Conservation (phyloP, 2,113 vertebrate species). For the Corythornis madagascariensis region DNA sequence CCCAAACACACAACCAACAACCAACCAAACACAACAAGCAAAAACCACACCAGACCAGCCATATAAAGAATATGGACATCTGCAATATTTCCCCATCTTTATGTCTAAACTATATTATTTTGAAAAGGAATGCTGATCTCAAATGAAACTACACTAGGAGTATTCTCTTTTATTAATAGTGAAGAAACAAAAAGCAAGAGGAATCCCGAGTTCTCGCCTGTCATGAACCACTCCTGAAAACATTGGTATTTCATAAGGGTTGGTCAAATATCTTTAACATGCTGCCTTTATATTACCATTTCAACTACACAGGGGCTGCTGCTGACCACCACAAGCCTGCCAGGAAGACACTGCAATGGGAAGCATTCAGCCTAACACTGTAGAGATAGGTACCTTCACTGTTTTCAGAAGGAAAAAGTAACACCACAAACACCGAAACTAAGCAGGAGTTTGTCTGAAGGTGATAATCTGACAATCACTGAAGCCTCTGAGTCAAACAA, state of each 20-base stretch:
- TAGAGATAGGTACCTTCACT: neutral
- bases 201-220: neutral
- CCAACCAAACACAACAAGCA: neutral
- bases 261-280: neutral
- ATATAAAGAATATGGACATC: neutral
- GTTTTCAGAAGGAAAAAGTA: neutral
- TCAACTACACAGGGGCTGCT: neutral
- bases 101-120: neutral
- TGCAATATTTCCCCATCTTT: neutral
- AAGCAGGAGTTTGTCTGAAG: neutral
- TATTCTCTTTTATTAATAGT: neutral
- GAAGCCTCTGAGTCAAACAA: neutral
- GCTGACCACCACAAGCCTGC: neutral
- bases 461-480: neutral
- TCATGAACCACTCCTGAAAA: neutral
- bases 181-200: neutral
- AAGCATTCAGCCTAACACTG: neutral
- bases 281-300: neutral
- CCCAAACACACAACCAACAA: too few species aligned
- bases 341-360: neutral
- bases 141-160: neutral
- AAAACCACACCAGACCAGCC: neutral
- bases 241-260: neutral
- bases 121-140: neutral
- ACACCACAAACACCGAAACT: neutral